These are phyloP conservation scores for Ariolimax columbianus DNA, from an alignment of 2,888 invertebrate genomes.

Conservation along the genomic window DNA sequence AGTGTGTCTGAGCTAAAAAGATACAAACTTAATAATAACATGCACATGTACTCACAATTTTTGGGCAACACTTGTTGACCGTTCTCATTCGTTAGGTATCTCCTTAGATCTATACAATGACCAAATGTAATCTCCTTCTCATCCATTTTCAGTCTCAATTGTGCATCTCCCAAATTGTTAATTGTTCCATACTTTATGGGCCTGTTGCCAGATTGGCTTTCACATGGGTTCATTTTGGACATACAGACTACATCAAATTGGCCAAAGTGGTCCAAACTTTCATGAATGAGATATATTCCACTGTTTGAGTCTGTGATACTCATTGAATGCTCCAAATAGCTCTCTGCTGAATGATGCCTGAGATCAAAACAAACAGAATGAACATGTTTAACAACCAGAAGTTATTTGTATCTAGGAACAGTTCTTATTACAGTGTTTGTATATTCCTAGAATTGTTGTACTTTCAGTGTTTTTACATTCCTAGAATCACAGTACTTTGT, in stretches of 20 bases:
- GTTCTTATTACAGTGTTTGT: no score
- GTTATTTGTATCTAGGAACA: no score
- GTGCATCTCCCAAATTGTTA: neutral
- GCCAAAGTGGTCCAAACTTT: slow-evolving; percentile 30
- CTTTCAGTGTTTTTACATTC: no score
- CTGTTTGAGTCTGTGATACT: neutral
- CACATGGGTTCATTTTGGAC: neutral
- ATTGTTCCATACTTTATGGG: neutral
- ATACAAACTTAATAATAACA: neutral
- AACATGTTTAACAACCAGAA: no score
- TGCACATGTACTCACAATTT: slow-evolving; percentile 15
- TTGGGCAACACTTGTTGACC: slow-evolving; percentile 1
- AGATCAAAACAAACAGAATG: neutral
- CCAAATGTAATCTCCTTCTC: slow-evolving; percentile 1
- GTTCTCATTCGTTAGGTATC: neutral
- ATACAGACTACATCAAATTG: slow-evolving; percentile 2
- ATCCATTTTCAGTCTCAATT: slow-evolving; percentile 6
- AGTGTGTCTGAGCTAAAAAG: neutral
- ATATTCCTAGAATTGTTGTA: no score
- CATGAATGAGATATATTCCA: slow-evolving; percentile 23
- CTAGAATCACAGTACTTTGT: no score
- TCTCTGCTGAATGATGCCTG: neutral
- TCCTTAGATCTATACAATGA: neutral
- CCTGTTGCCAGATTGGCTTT: neutral
- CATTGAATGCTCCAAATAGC: slow-evolving; percentile 1